phyloP scores from a whole-genome alignment of 2,113 vertebrate genomes.

The Sclerurus mexicanus region DNA sequence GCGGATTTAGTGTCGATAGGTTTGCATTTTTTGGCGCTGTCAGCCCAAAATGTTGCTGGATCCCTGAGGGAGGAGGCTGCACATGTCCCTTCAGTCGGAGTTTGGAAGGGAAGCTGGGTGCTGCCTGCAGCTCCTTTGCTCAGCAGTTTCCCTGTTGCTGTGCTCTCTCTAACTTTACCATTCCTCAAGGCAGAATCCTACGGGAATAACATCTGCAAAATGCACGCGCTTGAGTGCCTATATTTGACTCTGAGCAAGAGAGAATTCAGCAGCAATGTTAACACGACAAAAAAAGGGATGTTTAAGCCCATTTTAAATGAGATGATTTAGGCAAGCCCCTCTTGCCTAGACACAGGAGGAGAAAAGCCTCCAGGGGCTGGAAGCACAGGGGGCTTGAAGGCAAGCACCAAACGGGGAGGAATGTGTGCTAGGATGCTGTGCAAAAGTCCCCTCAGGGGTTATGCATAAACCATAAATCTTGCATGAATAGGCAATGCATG shows the following conservation, averaged over 20 bases:
- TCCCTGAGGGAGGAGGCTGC: neutral
- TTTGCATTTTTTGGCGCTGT: neutral
- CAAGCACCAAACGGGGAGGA: neutral
- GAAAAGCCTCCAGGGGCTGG: neutral
- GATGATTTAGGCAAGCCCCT: neutral
- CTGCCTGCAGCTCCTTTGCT: neutral
- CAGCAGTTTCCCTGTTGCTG: neutral
- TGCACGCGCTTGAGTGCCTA: neutral
- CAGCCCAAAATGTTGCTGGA: neutral
- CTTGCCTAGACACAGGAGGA: neutral
- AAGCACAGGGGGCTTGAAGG: neutral
- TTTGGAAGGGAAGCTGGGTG: neutral
- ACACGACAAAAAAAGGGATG: neutral
- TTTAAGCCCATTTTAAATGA: neutral
- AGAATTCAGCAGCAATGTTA: neutral
- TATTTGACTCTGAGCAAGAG: neutral
- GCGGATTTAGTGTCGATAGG: neutral
- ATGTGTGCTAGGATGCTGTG: neutral
- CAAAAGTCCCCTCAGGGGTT: neutral
- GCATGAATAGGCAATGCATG: neutral
- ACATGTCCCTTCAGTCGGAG: neutral
- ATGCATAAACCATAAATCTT: neutral
- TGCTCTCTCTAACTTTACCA: conserved; percentile 15
- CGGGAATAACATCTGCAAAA: neutral
- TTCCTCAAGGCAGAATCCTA: neutral